Percentiles rank a stretch among this genome's conserved stretches.
These are phyloP conservation scores for Falcunculus frontatus DNA, from an alignment of 2,113 vertebrate genomes.

Conservation along the genomic window DNA sequence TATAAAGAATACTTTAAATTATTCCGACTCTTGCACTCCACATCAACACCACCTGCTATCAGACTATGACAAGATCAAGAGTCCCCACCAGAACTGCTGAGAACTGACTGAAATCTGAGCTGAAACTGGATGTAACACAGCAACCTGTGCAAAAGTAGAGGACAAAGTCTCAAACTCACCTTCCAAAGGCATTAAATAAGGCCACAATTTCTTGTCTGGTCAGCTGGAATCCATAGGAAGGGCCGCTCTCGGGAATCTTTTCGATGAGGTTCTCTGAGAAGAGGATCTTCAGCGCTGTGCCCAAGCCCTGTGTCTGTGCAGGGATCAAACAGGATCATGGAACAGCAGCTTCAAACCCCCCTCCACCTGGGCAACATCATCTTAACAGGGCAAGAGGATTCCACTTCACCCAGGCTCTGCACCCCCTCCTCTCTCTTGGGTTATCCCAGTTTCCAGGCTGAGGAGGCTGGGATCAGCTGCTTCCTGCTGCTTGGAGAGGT, in stretches of 20 bases:
- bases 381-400: neutral
- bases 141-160: accelerated
- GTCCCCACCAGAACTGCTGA: neutral
- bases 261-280: slow-evolving; percentile 90
- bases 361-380: neutral
- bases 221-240: slow-evolving; percentile 83
- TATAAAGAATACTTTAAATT: neutral
- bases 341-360: neutral
- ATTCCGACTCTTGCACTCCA: neutral
- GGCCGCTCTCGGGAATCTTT: slow-evolving; percentile 75
- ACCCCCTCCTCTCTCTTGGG: accelerated
- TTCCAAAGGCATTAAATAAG: slow-evolving; percentile 91
- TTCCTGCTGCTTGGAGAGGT: neutral
- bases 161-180: slow-evolving; percentile 66
- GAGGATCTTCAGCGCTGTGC: slow-evolving; percentile 89
- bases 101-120: neutral
- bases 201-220: slow-evolving; percentile 91
- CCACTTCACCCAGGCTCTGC: neutral
- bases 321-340: neutral
- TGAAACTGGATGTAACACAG: neutral
- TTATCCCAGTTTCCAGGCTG: neutral
- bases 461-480: neutral
- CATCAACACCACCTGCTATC: too few species aligned
- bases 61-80: neutral
- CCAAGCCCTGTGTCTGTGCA: slow-evolving; percentile 88